Percentiles rank a stretch among this genome's conserved stretches.
Conservation (phyloP, 2,888 invertebrate genomes). For the Rosalia funebris region DNA sequence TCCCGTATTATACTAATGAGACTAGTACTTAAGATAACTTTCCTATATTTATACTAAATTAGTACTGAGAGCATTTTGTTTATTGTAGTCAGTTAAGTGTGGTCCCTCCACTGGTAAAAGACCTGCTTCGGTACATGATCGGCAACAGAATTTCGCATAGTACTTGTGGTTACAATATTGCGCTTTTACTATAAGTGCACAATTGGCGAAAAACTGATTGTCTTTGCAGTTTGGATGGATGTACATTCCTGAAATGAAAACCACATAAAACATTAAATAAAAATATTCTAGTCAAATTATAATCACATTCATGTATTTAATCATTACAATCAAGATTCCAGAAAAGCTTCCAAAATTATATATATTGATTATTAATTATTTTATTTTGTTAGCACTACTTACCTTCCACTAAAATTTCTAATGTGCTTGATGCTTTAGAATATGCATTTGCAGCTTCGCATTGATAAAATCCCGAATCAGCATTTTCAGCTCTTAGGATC, state of each 20-base stretch:
- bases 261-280: too few species aligned
- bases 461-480: constrained; percentile 83
- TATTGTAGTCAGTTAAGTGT: constrained; percentile 58
- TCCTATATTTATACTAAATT: constrained; percentile 48
- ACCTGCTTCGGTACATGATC: constrained; percentile 89
- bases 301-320: too few species aligned
- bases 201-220: constrained; percentile 89
- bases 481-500: constrained; percentile 70
- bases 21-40: constrained; percentile 42
- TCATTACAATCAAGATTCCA: too few species aligned
- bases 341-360: too few species aligned
- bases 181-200: constrained; percentile 85
- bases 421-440: constrained; percentile 72
- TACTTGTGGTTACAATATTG: constrained; percentile 88
- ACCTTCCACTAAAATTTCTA: constrained; percentile 82
- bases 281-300: too few species aligned
- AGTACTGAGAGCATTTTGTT: constrained; percentile 50
- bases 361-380: too few species aligned
- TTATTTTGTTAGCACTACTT: too few species aligned
- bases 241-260: constrained; percentile 70
- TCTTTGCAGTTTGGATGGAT: constrained; percentile 87
- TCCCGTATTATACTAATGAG: constrained; percentile 40
- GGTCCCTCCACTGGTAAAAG: constrained; percentile 70
- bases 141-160: constrained; percentile 93
- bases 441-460: constrained; percentile 85